Evolutionary conservation across 2,888 invertebrate genomes (phyloP).

Genomic region (Tribolium freemani): DNA sequence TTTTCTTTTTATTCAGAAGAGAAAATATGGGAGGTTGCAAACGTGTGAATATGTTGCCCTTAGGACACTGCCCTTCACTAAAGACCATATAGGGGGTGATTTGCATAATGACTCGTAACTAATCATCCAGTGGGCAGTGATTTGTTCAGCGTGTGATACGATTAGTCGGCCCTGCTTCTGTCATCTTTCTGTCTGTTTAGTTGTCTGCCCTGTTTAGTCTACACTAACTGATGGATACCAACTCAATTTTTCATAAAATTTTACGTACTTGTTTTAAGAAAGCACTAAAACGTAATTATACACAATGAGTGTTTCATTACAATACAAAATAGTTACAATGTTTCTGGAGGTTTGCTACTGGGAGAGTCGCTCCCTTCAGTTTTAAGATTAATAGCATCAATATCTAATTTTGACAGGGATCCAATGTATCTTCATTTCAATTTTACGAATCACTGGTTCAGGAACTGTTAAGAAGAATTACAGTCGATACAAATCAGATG

Average conservation of each 20-base stretch:
- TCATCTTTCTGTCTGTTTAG: slow-evolving; percentile 32
- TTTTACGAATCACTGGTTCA: slow-evolving; percentile 48
- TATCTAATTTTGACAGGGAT: not conserved
- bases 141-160: slow-evolving; percentile 53
- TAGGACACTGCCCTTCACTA: not conserved
- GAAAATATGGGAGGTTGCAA: too few relatives aligned
- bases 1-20: not conserved
- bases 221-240: not conserved
- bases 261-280: not conserved
- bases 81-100: slow-evolving; percentile 46
- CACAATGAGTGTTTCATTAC: too few relatives aligned
- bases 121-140: slow-evolving; percentile 54
- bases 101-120: slow-evolving; percentile 62
- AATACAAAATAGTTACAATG: not conserved
- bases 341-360: not conserved
- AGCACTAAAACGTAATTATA: too few relatives aligned
- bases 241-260: not conserved
- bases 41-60: too few relatives aligned
- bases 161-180: slow-evolving; percentile 52
- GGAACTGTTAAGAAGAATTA: slow-evolving; percentile 36
- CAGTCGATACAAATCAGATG: not conserved
- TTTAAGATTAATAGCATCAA: not conserved
- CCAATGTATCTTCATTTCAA: slow-evolving; percentile 10
- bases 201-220: slow-evolving; percentile 8
- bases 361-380: not conserved